Percentiles rank a stretch among this genome's conserved stretches.
Evolutionary conservation across 2,113 vertebrate genomes (phyloP).

Genomic region (Lipophrys pholis): DNA sequence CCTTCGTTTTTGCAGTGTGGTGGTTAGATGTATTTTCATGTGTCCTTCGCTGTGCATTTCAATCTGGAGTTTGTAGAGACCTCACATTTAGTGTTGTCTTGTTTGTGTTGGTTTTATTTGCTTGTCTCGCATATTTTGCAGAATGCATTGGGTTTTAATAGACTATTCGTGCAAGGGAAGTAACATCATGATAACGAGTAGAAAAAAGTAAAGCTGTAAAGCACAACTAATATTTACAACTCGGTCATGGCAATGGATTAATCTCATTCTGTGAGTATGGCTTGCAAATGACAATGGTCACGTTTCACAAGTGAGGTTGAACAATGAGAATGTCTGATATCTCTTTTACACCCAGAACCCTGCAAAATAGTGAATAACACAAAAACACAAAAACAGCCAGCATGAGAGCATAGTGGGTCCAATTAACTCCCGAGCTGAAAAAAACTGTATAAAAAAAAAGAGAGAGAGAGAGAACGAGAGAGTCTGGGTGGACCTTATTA

Average conservation of each 20-base stretch:
- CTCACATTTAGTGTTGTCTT: not conserved
- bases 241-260: not conserved
- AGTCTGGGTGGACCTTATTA: constrained; percentile 43
- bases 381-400: constrained; percentile 4
- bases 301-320: not conserved
- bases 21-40: not conserved
- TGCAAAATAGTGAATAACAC: not conserved
- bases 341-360: not conserved
- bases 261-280: not conserved
- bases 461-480: not conserved
- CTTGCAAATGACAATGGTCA: not conserved
- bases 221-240: not conserved
- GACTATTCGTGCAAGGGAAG: too few relatives aligned
- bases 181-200: too few relatives aligned
- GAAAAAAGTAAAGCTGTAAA: not conserved
- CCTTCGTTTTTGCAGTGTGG: not conserved
- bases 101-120: constrained; percentile 16
- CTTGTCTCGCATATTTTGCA: not conserved
- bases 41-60: not conserved
- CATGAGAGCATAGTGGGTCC: constrained; percentile 21
- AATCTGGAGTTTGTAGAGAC: not conserved
- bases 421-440: constrained; percentile 42
- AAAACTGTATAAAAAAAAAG: not conserved
- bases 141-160: not conserved
- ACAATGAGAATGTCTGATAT: not conserved